Evolutionary conservation across 2,888 invertebrate species (phyloP), one percentile per base, ranked within the genome.

Genomic region (Brassicogethes aeneus): DNA sequence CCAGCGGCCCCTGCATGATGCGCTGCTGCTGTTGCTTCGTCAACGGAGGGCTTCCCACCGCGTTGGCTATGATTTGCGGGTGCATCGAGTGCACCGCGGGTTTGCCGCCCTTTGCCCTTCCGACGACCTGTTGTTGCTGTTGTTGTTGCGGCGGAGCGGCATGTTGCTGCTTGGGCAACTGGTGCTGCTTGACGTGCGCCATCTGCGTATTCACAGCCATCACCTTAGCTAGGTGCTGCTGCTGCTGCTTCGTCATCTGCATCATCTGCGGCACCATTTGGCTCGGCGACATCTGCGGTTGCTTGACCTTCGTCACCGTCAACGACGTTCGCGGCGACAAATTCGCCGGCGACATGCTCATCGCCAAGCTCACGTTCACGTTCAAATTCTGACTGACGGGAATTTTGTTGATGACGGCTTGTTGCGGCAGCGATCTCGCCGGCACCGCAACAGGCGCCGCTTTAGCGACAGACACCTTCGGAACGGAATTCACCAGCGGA

Each of bases 1-100:
- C 61, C 59, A 38, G 30, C 74, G 80, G 59, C 74, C 71, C 44
- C 12, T 80, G 80, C 39, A 80, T 74, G 14, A 77, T 16, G 51
- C 48, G 36, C 14, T 51, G 35, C 30, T 50, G 34, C 40, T 42
- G 41, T 17, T 47, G 36, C 37, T 51, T 53, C 31, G 44, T 52
- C 35, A 55, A 39, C 5, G 61, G 58, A 7, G 58, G 56, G 62
- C 76, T 78, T 3, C 75, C 71, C 10, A 77, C 71, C 12, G 73
- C 70, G 5, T 71, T 71, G 2, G 72, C 64, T 17, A 76, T 64
- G 36, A 73, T 70, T 17, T 72, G 70, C 39, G 55, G 56, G 7
- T 51, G 57, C 45, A 55, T 51, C 38, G 44, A 45, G 37, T 45
- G 54, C 39, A 47, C 23, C n/a, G n/a, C n/a, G 8, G 32, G 12